Percentiles rank a stretch among this genome's conserved stretches.
These are phyloP conservation scores for Oscheius sp. DNA, from an alignment of 2,888 invertebrate species.

Conservation along the genomic window DNA sequence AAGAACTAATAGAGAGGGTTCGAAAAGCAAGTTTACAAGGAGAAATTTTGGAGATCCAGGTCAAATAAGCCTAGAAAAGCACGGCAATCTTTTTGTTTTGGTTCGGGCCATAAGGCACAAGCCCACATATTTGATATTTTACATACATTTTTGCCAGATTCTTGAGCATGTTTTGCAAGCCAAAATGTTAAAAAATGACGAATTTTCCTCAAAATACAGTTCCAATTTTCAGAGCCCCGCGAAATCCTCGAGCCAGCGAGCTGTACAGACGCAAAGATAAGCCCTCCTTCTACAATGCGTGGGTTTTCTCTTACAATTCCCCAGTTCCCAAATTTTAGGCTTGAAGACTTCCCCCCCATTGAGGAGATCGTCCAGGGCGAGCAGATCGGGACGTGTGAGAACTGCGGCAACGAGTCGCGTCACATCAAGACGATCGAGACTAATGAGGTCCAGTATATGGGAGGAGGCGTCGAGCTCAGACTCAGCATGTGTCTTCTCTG, in stretches of 20 bases:
- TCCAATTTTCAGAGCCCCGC: background rate
- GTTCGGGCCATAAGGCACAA: no score
- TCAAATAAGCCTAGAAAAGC: no score
- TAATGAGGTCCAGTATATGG: background rate
- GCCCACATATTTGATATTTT: no score
- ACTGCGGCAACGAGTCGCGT: conserved; percentile 33
- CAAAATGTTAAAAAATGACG: background rate
- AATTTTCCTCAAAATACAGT: background rate
- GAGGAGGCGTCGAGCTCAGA: background rate
- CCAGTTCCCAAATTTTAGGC: conserved; percentile 1
- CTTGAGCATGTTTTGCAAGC: no score
- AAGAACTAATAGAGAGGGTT: no score
- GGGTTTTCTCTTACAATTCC: background rate
- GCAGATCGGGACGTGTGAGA: conserved; percentile 38
- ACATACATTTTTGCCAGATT: no score
- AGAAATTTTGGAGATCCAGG: no score
- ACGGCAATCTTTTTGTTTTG: no score
- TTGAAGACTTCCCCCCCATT: conserved; percentile 2
- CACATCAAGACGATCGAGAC: conserved; percentile 12
- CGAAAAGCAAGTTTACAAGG: no score
- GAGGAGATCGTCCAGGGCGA: background rate
- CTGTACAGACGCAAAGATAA: background rate
- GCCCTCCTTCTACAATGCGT: background rate
- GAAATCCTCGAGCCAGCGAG: background rate
- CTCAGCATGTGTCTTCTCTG: conserved; percentile 14